Conservation (phyloP, 2,888 invertebrate genomes). For the Leucophenga maculata region DNA sequence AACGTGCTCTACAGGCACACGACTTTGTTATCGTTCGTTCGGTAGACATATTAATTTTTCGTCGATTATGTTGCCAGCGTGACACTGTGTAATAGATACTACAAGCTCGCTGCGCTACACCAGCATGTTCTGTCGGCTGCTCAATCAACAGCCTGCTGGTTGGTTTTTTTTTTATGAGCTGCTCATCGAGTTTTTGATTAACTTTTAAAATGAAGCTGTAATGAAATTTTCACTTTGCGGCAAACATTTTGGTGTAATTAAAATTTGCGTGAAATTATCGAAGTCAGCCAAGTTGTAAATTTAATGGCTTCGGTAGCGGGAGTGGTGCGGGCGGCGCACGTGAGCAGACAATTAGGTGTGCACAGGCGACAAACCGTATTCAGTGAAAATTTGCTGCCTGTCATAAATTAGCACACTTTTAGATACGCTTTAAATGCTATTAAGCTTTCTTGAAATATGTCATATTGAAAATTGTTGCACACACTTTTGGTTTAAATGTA, state of each 20-base stretch:
- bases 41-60: slow-evolving; percentile 55
- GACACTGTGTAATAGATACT: slow-evolving; percentile 57
- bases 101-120: too few species aligned
- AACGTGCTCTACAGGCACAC: slow-evolving; percentile 56
- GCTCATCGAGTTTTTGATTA: slow-evolving; percentile 63
- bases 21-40: slow-evolving; percentile 10
- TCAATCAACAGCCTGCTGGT: not conserved
- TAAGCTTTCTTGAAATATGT: too few species aligned
- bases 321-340: too few species aligned
- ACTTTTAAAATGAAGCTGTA: slow-evolving; percentile 60
- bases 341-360: not conserved
- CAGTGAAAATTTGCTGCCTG: not conserved
- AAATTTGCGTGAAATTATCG: slow-evolving; percentile 31
- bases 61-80: slow-evolving; percentile 57
- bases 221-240: slow-evolving; percentile 64
- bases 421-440: not conserved
- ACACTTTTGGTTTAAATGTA: not conserved
- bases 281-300: slow-evolving; percentile 14
- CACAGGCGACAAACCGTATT: not conserved
- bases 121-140: not conserved
- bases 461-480: slow-evolving; percentile 1
- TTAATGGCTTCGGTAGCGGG: not conserved
- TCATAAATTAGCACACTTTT: slow-evolving; percentile 16
- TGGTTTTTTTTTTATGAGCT: slow-evolving; percentile 52
- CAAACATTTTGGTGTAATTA: slow-evolving; percentile 55